phyloP scores from a whole-genome alignment of 2,888 invertebrate genomes.

The Agrotis ipsilon region DNA sequence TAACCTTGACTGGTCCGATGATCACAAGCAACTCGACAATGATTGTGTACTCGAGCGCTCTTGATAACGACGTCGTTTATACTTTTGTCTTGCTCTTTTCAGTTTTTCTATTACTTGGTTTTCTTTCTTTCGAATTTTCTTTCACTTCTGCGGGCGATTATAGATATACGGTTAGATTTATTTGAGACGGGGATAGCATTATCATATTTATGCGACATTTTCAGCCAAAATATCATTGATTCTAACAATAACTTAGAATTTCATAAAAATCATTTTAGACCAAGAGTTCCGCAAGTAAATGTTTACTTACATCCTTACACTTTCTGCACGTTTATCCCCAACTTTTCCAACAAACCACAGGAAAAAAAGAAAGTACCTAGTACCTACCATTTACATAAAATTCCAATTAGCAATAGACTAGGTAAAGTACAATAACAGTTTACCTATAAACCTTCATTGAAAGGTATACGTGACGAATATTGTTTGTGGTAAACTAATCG shows the following conservation, averaged over 20 bases:
- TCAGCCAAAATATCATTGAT: neutral
- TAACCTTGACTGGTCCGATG: conserved; percentile 70
- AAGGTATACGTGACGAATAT: conserved; percentile 43
- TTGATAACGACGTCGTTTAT: conserved; percentile 65
- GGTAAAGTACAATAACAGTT: conserved; percentile 22
- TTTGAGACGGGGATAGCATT: no score
- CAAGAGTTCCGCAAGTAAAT: neutral
- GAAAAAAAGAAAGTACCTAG: neutral
- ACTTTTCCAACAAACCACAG: neutral
- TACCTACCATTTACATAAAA: conserved; percentile 3
- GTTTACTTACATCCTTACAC: neutral
- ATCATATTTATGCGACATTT: neutral
- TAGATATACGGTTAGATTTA: conserved; percentile 2
- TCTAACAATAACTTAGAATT: neutral
- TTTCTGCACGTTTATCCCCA: neutral
- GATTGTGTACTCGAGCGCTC: conserved; percentile 54
- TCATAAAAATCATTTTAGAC: neutral
- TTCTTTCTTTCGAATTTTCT: conserved; percentile 47
- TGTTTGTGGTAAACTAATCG: conserved; percentile 46
- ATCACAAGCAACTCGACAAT: conserved; percentile 64
- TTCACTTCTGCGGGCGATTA: conserved; percentile 36
- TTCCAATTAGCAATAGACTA: conserved; percentile 9
- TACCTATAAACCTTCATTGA: conserved; percentile 26
- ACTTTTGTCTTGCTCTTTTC: conserved; percentile 63
- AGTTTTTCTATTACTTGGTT: conserved; percentile 36